Percentiles rank a stretch among this genome's conserved stretches.
phyloP scores from a whole-genome alignment of 2,888 invertebrate genomes.

The Noctua janthe region DNA sequence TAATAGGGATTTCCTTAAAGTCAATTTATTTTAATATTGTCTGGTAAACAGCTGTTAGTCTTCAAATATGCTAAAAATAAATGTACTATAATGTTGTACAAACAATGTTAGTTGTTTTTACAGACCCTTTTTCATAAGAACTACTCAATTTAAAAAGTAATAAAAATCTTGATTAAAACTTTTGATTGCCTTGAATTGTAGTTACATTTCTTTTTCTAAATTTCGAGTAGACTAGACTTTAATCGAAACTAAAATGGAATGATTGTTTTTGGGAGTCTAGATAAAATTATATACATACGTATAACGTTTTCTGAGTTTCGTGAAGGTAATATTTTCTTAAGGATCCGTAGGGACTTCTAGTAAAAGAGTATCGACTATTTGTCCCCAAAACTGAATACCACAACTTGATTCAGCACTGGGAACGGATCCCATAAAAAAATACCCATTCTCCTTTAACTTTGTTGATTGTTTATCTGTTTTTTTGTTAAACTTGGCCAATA shows the following conservation, averaged over 20 bases:
- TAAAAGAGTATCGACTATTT: neutral
- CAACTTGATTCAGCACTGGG: neutral
- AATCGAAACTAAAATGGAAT: neutral
- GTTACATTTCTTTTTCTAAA: neutral
- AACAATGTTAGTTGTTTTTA: neutral
- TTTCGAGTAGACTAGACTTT: neutral
- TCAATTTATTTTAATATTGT: slow-evolving; percentile 29
- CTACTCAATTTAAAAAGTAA: neutral
- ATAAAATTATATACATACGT: neutral
- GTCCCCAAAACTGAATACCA: too few relatives aligned
- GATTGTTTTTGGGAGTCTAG: neutral
- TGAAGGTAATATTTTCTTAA: neutral
- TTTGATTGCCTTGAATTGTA: neutral
- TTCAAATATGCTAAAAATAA: neutral
- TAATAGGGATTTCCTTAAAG: slow-evolving; percentile 29
- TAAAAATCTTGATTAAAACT: neutral
- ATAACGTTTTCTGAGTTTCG: too few relatives aligned
- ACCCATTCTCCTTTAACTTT: neutral
- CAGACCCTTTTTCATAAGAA: neutral
- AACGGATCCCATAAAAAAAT: neutral
- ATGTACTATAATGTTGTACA: neutral
- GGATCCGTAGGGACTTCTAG: neutral
- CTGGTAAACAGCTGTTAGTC: slow-evolving; percentile 8
- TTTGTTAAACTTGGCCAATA: too few relatives aligned
- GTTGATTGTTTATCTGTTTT: neutral